Percentiles rank a stretch among this genome's conserved stretches.
Conservation (phyloP, 2,797 vertebrate species). For the Acrossocheilus fasciatus region DNA sequence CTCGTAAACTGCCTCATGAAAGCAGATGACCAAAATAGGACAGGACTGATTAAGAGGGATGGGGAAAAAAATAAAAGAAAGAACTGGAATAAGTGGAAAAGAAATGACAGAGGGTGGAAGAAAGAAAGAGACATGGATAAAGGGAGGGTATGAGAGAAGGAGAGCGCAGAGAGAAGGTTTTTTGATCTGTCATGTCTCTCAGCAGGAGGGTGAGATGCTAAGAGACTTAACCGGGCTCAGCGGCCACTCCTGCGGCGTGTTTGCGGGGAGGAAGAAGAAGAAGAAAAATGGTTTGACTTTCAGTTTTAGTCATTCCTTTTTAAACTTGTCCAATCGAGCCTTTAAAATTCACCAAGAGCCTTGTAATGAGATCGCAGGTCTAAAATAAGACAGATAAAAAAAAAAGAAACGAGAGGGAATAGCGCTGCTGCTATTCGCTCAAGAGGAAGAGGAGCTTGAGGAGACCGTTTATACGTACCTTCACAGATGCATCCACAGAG, state of each 20-base stretch:
- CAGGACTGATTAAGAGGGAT: conserved; percentile 33
- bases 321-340: not conserved
- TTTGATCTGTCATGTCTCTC: conserved; percentile 49
- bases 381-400: conserved; percentile 25
- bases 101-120: conserved; percentile 10
- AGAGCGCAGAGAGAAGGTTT: conserved; percentile 26
- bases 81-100: not conserved
- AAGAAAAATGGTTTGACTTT: conserved; percentile 39
- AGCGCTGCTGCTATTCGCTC: not conserved
- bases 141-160: conserved; percentile 22
- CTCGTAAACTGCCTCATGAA: conserved; percentile 72
- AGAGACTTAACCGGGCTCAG: conserved; percentile 33
- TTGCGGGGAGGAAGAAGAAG: not conserved
- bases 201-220: conserved; percentile 39
- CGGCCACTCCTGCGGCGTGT: conserved; percentile 33
- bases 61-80: not conserved
- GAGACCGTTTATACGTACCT: not conserved
- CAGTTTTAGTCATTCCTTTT: conserved; percentile 30
- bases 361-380: conserved; percentile 31
- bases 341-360: conserved; percentile 5
- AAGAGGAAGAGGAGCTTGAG: conserved; percentile 1
- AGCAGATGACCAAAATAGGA: conserved; percentile 71
- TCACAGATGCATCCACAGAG: not conserved
- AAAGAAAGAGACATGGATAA: conserved; percentile 15
- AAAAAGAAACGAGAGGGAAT: conserved; percentile 2